Percentiles rank a stretch among this genome's conserved stretches.
Conservation (phyloP, 2,888 invertebrate genomes). For the Nomada hirtipes region DNA sequence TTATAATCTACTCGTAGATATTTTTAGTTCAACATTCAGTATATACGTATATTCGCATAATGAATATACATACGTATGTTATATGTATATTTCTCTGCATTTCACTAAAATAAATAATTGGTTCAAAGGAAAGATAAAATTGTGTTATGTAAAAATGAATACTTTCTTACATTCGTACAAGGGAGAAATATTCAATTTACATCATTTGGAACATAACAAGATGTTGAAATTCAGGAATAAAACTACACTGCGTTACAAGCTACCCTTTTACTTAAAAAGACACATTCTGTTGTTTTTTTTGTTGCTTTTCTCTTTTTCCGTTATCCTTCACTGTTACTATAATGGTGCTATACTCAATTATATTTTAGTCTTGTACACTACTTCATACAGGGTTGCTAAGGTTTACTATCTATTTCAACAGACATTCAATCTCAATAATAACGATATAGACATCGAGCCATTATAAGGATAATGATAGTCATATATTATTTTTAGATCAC, state of each 20-base stretch:
- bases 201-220: conserved; percentile 50
- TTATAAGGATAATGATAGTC: conserved; percentile 56
- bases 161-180: conserved; percentile 57
- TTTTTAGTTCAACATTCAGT: conserved; percentile 48
- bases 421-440: conserved; percentile 56
- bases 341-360: conserved; percentile 52
- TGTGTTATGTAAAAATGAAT: conserved; percentile 55
- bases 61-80: conserved; percentile 7
- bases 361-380: conserved; percentile 56
- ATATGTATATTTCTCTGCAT: conserved; percentile 42
- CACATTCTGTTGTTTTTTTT: conserved; percentile 15
- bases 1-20: conserved; percentile 56
- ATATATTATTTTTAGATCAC: conserved; percentile 44
- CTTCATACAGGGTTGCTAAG: conserved; percentile 44
- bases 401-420: conserved; percentile 58
- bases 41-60: conserved; percentile 18
- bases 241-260: conserved; percentile 39
- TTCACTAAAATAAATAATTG: conserved; percentile 47
- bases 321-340: conserved; percentile 43
- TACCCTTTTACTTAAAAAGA: conserved; percentile 40
- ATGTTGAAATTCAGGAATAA: conserved; percentile 38
- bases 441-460: conserved; percentile 64
- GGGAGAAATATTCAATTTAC: conserved; percentile 56
- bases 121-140: conserved; percentile 49
- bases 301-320: conserved; percentile 1